phyloP scores from a whole-genome alignment of 2,113 vertebrate genomes.

The Ramphastos sulfuratus region DNA sequence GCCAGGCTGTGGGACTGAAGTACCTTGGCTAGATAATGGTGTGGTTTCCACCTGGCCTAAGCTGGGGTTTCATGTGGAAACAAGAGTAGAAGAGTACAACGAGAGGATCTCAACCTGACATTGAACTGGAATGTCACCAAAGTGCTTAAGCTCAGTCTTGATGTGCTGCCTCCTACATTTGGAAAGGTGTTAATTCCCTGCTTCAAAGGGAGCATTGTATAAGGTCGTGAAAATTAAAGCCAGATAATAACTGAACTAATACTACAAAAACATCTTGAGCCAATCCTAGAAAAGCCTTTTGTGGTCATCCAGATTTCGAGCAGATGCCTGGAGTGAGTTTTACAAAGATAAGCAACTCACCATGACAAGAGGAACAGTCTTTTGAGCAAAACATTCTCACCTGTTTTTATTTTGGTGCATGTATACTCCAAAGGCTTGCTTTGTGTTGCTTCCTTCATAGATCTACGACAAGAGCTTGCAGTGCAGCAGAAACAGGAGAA shows the following conservation, averaged over 20 bases:
- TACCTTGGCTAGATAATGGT: neutral
- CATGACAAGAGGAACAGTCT: neutral
- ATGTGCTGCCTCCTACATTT: neutral
- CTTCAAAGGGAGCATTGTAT: neutral
- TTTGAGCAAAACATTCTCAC: neutral
- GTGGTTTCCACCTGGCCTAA: neutral
- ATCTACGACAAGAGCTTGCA: slow-evolving; percentile 93
- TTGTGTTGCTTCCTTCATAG: slow-evolving; percentile 59
- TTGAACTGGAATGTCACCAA: neutral
- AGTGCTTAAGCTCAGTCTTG: neutral
- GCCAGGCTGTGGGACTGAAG: neutral
- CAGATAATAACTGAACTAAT: neutral
- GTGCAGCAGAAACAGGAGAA: slow-evolving; percentile 94
- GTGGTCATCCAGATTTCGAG: neutral
- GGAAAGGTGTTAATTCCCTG: neutral
- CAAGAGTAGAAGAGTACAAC: neutral
- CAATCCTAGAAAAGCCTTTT: neutral
- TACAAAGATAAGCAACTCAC: neutral
- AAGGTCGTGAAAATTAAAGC: neutral
- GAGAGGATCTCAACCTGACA: neutral
- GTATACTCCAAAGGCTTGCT: neutral
- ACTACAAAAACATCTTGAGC: neutral
- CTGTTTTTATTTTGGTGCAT: neutral
- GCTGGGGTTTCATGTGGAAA: neutral
- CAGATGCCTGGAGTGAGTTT: neutral